phyloP scores from a whole-genome alignment of 2,888 invertebrate species.

The Calliscelio sp. region DNA sequence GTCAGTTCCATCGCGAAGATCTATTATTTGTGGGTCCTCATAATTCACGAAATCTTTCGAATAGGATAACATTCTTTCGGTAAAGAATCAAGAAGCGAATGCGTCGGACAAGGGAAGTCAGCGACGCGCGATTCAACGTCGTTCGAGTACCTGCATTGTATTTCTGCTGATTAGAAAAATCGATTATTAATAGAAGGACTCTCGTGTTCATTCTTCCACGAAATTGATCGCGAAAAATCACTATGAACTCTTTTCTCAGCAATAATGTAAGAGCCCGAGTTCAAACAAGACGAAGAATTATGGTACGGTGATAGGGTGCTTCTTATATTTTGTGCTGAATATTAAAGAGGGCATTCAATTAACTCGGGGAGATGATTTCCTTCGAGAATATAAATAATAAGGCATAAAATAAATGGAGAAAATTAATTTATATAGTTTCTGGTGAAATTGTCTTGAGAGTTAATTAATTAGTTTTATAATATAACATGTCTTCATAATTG shows the following conservation, averaged over 20 bases:
- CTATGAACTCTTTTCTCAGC: constrained; percentile 53
- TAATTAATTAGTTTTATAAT: too few species aligned
- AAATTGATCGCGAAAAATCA: constrained; percentile 68
- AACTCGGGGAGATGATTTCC: not conserved
- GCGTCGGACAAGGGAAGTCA: constrained; percentile 68
- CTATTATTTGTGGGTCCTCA: constrained; percentile 79
- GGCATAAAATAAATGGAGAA: not conserved
- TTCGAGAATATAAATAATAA: not conserved
- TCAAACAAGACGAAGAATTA: constrained; percentile 41
- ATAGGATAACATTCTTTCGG: constrained; percentile 67
- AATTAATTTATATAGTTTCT: not conserved
- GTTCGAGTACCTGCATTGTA: constrained; percentile 65
- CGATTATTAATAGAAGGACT: constrained; percentile 71
- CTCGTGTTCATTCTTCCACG: constrained; percentile 68
- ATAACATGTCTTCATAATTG: not conserved
- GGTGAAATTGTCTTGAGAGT: too few species aligned
- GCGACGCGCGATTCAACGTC: constrained; percentile 54
- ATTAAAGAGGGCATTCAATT: constrained; percentile 45
- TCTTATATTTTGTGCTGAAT: constrained; percentile 31
- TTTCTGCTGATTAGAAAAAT: constrained; percentile 71
- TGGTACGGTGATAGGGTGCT: constrained; percentile 1
- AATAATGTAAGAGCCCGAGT: constrained; percentile 30
- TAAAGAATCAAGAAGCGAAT: constrained; percentile 70
- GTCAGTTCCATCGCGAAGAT: constrained; percentile 78
- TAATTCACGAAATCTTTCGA: constrained; percentile 79